Base-by-base conservation (phyloP, 2,113 vertebrate genomes). In the Rostratula benghalensis region DNA sequence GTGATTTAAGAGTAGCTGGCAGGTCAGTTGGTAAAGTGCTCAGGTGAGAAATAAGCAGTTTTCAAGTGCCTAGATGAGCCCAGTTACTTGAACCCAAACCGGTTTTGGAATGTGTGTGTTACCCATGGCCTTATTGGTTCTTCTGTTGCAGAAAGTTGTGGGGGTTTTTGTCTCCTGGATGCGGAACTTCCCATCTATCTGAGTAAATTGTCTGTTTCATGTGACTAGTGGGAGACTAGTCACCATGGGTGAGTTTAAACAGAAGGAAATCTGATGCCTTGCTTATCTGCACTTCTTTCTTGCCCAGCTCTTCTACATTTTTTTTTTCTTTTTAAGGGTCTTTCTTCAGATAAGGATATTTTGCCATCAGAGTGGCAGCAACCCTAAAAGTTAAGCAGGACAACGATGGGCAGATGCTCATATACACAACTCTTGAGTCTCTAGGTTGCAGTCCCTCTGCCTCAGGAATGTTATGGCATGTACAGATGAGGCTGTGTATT, bases 401-500 rank as follows among this genome's bases (percentile, higher is more conserved):
- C 60, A 61, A 21, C 0, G 1, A 50, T 69, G 56, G 43, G 23
- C 20, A 87, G 53, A 56, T 61, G 41, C 51, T n/a, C 41, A 30
- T 14, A 7, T 77, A 37, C 6, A 23, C 11, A 30, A 7, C 41
- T 74, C n/a, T 31, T 63, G 53, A 67, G 60, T 19, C 24, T 70
- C 12, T 28, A 46, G 33, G 19, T 13, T 50, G 31, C 41, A 37
- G 4, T 59, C 39, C 18, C 30, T 53, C 57, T 68, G 16, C 31
- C 24, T 56, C 1, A 0, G 27, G 28, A 67, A 57, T 28, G 33
- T 50, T 27, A 31, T 6, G 73, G 19, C 35, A 45, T 0, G 0
- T 71, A n/a, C 0, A 5, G 64, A n/a, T 23, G 17, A 78, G n/a
- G 8, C 43, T 71, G 16, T 50, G 20, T 10, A 22, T 79, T 51